Conservation (phyloP, 2,888 invertebrate species). For the Phalera bucephala region DNA sequence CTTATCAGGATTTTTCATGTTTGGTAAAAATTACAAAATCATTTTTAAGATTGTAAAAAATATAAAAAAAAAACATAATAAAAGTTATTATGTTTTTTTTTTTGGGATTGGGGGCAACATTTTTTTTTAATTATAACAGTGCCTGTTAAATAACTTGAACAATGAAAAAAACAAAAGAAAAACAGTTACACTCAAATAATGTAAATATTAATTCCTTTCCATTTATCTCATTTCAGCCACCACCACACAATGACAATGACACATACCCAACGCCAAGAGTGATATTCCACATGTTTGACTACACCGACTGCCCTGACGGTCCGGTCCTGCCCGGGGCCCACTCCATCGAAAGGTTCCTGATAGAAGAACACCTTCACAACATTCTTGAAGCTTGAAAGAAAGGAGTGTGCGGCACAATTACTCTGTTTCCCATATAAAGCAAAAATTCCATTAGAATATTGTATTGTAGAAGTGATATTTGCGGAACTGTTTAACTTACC, state of each 20-base stretch:
- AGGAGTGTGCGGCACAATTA: slow-evolving; percentile 96
- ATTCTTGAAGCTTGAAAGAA: slow-evolving; percentile 96
- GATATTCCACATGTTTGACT: slow-evolving; percentile 98
- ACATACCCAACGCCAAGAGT: slow-evolving; percentile 97
- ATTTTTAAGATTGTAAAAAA: too few relatives aligned
- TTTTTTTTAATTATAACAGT: too few relatives aligned
- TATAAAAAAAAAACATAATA: too few relatives aligned
- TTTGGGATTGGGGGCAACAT: too few relatives aligned
- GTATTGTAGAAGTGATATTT: slow-evolving; percentile 98
- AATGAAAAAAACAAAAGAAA: too few relatives aligned
- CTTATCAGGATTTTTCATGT: too few relatives aligned
- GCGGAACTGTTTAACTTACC: slow-evolving; percentile 97
- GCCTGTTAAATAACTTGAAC: too few relatives aligned
- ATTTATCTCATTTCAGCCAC: slow-evolving; percentile 84
- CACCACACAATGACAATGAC: slow-evolving; percentile 95
- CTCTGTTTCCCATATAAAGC: slow-evolving; percentile 96
- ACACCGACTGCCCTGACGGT: slow-evolving; percentile 98
- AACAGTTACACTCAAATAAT: too few relatives aligned
- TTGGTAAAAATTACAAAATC: too few relatives aligned
- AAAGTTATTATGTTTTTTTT: too few relatives aligned
- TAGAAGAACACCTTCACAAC: slow-evolving; percentile 98
- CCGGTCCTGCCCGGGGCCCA: slow-evolving; percentile 97
- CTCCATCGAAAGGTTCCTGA: slow-evolving; percentile 98
- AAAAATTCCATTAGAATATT: slow-evolving; percentile 98
- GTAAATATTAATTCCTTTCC: too few relatives aligned